phyloP scores from a whole-genome alignment of 2,888 invertebrate genomes.

The Mesochorus sp. region DNA sequence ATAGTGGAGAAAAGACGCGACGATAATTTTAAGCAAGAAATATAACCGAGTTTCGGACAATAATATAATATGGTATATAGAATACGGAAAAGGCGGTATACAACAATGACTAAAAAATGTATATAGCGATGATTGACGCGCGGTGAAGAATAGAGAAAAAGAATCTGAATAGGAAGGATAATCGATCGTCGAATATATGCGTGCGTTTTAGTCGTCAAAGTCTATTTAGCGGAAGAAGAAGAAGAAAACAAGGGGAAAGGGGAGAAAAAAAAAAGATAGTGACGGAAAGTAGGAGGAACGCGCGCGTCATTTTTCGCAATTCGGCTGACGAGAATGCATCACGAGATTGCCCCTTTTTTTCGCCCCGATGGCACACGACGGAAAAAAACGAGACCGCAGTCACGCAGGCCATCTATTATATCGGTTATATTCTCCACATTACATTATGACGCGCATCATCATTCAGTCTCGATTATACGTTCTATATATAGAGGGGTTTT shows the following conservation, averaged over 20 bases:
- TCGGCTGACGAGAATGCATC: slow-evolving; percentile 37
- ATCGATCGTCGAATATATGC: slow-evolving; percentile 46
- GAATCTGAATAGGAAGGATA: slow-evolving; percentile 18
- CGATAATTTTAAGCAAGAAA: slow-evolving; percentile 15
- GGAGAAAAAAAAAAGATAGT: not conserved
- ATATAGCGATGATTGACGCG: slow-evolving; percentile 34
- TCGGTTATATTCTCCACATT: slow-evolving; percentile 19
- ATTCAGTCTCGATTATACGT: slow-evolving; percentile 15
- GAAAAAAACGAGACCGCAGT: slow-evolving; percentile 42
- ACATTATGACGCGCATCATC: slow-evolving; percentile 8
- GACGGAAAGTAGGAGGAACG: not conserved
- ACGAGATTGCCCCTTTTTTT: slow-evolving; percentile 39
- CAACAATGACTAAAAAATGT: slow-evolving; percentile 21
- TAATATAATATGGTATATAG: no score
- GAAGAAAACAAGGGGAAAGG: not conserved
- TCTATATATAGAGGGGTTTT: slow-evolving; percentile 22
- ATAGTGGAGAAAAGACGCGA: slow-evolving; percentile 7
- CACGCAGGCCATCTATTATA: slow-evolving; percentile 56
- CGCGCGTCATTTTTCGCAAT: slow-evolving; percentile 19
- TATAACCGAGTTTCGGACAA: no score
- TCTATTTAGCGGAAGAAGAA: slow-evolving; percentile 50
- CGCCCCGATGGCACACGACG: slow-evolving; percentile 48
- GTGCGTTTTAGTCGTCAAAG: slow-evolving; percentile 38
- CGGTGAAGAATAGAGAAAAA: not conserved
- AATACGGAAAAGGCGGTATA: no score